Evolutionary conservation across 2,888 invertebrate species (phyloP).

Genomic region (Habrosyne pyritoides): DNA sequence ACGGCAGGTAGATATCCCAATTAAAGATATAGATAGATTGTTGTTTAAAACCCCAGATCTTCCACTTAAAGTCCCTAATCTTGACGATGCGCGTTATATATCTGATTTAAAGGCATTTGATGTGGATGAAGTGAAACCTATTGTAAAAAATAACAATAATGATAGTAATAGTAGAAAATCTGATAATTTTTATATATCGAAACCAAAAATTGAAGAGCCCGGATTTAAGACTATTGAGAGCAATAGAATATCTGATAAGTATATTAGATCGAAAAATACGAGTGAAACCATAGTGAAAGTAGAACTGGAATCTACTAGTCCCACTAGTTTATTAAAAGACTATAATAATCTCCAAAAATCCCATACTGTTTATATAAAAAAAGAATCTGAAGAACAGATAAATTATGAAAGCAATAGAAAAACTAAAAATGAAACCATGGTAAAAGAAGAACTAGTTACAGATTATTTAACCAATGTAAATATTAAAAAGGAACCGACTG

Average conservation of each 20-base stretch:
- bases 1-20: too few species aligned
- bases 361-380: too few species aligned
- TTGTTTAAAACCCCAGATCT: too few species aligned
- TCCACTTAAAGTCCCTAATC: background rate
- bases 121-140: background rate
- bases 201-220: constrained; percentile 3
- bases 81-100: background rate
- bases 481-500: constrained; percentile 30
- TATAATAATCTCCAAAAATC: too few species aligned
- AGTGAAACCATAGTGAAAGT: background rate
- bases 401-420: too few species aligned
- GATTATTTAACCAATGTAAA: constrained; percentile 7
- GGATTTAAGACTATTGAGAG: too few species aligned
- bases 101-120: background rate
- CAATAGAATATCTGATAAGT: too few species aligned
- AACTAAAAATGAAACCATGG: constrained; percentile 18
- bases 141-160: background rate
- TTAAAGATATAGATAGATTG: too few species aligned
- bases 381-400: too few species aligned
- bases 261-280: too few species aligned
- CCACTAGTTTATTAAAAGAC: too few species aligned
- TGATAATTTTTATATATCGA: constrained; percentile 7
- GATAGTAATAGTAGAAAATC: background rate
- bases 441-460: constrained; percentile 11
- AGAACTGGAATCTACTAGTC: too few species aligned